A percentile compares a stretch with the other conserved stretches of the same genome.
phyloP scores from a whole-genome alignment of 2,888 invertebrate species.

The Lasioglossum vierecki region DNA sequence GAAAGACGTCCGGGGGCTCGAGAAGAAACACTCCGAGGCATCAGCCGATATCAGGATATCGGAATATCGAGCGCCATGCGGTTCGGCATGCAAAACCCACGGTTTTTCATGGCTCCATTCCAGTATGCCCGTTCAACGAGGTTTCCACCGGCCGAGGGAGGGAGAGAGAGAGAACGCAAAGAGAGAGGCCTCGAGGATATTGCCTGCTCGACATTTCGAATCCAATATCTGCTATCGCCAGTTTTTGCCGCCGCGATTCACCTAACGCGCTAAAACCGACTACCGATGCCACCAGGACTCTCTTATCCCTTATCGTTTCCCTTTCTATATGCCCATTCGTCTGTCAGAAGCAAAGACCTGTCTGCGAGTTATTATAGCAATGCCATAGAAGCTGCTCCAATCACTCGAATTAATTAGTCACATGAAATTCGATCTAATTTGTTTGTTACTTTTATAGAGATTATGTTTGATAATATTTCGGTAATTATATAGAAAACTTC shows the following conservation, averaged over 20 bases:
- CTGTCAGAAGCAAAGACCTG: not conserved
- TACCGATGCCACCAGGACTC: not conserved
- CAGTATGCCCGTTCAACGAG: conserved; percentile 52
- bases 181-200: conserved; percentile 61
- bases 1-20: conserved; percentile 59
- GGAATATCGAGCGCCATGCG: conserved; percentile 70
- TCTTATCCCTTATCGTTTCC: not conserved
- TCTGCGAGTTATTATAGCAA: not conserved
- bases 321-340: not conserved
- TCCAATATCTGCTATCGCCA: conserved; percentile 64
- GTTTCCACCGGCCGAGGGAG: conserved; percentile 22
- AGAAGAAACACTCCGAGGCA: conserved; percentile 63
- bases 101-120: conserved; percentile 67
- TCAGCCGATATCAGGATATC: conserved; percentile 70
- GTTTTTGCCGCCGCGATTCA: conserved; percentile 24
- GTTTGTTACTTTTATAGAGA: no score
- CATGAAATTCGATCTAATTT: not conserved
- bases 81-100: conserved; percentile 64
- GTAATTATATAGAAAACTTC: no score
- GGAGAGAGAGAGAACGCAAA: conserved; percentile 39
- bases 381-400: not conserved
- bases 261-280: conserved; percentile 28
- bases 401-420: not conserved
- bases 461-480: no score
- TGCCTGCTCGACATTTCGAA: conserved; percentile 65